A percentile compares a stretch with the other conserved stretches of the same genome.
These are phyloP conservation scores for Myocastor coypus DNA, from an alignment of 2,113 vertebrate genomes.

Conservation along the genomic window DNA sequence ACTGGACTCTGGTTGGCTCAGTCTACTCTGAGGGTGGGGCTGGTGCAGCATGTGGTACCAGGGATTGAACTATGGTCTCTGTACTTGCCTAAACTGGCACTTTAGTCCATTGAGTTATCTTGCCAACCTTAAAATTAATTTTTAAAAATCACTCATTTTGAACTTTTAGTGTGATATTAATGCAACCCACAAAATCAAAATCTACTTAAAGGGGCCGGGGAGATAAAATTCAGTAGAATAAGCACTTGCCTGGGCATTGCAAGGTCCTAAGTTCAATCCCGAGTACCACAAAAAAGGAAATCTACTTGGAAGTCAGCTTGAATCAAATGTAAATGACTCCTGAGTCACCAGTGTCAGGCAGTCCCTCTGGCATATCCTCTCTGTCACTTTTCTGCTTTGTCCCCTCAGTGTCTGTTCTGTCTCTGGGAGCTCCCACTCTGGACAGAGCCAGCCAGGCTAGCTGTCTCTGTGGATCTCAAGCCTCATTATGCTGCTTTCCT, in stretches of 20 bases:
- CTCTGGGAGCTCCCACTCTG: background rate
- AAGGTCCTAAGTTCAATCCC: no score
- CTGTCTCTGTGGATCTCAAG: background rate
- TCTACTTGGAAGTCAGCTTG: background rate
- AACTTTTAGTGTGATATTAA: background rate
- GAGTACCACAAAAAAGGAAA: no score
- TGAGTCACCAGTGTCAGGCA: background rate
- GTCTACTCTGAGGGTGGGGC: no score
- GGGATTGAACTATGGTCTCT: no score
- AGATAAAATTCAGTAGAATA: no score
- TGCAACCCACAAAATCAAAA: constrained; percentile 1
- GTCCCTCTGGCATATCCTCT: background rate
- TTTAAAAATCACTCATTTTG: constrained; percentile 18
- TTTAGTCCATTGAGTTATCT: no score
- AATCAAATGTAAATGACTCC: background rate
- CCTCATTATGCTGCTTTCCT: background rate
- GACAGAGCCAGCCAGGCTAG: background rate
- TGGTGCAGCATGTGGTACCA: no score
- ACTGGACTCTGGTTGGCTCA: no score
- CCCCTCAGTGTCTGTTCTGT: background rate
- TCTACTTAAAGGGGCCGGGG: background rate
- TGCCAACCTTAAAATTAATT: background rate
- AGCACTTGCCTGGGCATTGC: no score
- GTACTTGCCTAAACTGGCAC: no score
- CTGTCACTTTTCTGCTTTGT: background rate